Base-by-base conservation (phyloP, 2,113 vertebrate species). In the Proteles cristata region DNA sequence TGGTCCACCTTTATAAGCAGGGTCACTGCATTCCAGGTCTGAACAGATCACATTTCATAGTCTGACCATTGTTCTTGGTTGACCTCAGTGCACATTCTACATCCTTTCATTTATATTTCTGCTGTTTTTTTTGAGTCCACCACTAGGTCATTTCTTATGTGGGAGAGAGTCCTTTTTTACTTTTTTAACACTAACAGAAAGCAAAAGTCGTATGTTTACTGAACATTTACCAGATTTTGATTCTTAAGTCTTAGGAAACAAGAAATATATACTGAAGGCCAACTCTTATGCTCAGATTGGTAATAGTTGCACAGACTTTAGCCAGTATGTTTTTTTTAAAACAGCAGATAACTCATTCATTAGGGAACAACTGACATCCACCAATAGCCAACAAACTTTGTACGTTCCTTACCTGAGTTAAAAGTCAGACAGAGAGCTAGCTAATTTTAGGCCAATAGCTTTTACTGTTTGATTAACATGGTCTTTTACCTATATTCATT, bases 191-290 rank as follows among this genome's bases (percentile, higher is more conserved):
- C 35, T 88, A 45, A 65, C 19, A 90, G 61, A 92, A 81, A 76
- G 8, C 23, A 31, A 45, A 80, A 77, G 7, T 83, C 11, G 8
- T 86, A 66, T 68, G 43, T 53, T 83, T 10, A 81, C 2, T 28
- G 87, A 94, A 43, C 66, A 79, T 17, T 89, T 97, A 7, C 28
- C 39, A 85, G 43, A 58, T 84, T 71, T 95, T 87, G 43, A 95
- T 88, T 31, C 73, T 0, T 73, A 10, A 63, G 14, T 63, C 11
- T 65, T 80, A 76, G 43, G 26, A 91, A 93, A 71, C 4, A 96
- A 83, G 50, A 88, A 89, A 88, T 69, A 5, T 43, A 89, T 50
- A 53, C 17, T 21, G 28, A 80, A 86, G 82, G 71, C 65, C 35
- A 82, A 68, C 35, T 23, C 43, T 65, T 23, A 58, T 76, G 7